These are phyloP conservation scores for Megalops atlanticus DNA, from an alignment of 2,113 vertebrate genomes.

Conservation along the genomic window DNA sequence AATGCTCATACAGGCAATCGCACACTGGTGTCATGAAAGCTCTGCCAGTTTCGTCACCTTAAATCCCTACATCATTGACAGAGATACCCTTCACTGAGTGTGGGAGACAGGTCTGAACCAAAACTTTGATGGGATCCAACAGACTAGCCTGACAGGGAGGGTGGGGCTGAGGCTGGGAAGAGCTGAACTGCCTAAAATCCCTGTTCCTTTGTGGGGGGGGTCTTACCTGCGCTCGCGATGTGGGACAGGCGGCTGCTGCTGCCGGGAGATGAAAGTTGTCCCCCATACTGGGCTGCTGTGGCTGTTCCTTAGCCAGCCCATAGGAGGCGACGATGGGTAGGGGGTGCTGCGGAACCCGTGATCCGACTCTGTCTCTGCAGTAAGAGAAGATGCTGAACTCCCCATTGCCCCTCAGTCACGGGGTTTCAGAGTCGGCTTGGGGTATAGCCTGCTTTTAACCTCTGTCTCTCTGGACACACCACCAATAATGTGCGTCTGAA, in stretches of 20 bases:
- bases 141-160: not conserved
- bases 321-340: constrained; percentile 78
- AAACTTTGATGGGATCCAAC: no score
- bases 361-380: constrained; percentile 90
- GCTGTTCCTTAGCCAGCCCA: constrained; percentile 87
- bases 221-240: constrained; percentile 89
- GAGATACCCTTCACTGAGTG: not conserved
- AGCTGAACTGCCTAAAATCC: no score
- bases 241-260: constrained; percentile 72
- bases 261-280: constrained; percentile 81
- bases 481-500: not conserved
- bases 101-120: no score
- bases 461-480: not conserved
- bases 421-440: constrained; percentile 29
- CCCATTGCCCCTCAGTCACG: constrained; percentile 77
- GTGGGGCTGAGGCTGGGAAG: not conserved
- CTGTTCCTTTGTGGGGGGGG: no score
- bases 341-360: constrained; percentile 82
- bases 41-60: not conserved
- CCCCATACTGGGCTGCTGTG: constrained; percentile 85
- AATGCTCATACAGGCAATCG: not conserved
- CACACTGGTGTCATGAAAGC: not conserved
- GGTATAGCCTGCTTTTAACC: constrained; percentile 1
- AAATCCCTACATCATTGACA: not conserved
- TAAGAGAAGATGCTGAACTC: constrained; percentile 94